Evolutionary conservation across 37 sponge, comb jelly and placozoan species (phyloP).

Genomic region (Theonella swinhoei): DNA sequence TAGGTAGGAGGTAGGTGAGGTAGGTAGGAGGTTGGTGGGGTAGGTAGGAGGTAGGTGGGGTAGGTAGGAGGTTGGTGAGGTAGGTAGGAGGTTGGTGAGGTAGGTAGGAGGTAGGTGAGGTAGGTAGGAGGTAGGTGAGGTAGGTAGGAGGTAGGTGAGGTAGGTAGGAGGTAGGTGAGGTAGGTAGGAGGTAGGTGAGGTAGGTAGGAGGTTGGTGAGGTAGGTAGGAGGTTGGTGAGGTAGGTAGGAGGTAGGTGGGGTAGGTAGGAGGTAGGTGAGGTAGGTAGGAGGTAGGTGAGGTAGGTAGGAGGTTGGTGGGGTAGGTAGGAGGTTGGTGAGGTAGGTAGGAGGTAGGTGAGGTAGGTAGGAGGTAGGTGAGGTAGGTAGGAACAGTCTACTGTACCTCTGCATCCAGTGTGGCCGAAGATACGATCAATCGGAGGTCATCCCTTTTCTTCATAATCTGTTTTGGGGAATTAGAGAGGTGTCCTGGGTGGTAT

Average conservation of each 20-base stretch:
- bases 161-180: not conserved
- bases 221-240: not conserved
- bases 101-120: not conserved
- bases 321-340: too few relatives aligned
- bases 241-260: not conserved
- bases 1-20: not conserved
- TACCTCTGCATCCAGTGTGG: slow-evolving; percentile 98
- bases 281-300: not conserved
- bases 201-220: too few relatives aligned
- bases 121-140: not conserved
- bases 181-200: not conserved
- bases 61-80: not conserved
- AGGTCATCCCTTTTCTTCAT: slow-evolving; percentile 87
- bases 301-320: not conserved
- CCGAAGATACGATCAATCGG: slow-evolving; percentile 88
- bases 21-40: too few relatives aligned
- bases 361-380: not conserved
- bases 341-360: not conserved
- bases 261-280: too few relatives aligned
- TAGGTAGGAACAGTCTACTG: not conserved
- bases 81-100: too few relatives aligned
- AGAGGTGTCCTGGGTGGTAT: not conserved
- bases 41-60: not conserved
- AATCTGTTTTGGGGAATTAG: slow-evolving; percentile 36
- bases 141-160: too few relatives aligned